Evolutionary conservation across 2,888 invertebrate genomes (phyloP), one percentile per base, ranked within the genome.

Genomic region (Tetanocera ferruginea): DNA sequence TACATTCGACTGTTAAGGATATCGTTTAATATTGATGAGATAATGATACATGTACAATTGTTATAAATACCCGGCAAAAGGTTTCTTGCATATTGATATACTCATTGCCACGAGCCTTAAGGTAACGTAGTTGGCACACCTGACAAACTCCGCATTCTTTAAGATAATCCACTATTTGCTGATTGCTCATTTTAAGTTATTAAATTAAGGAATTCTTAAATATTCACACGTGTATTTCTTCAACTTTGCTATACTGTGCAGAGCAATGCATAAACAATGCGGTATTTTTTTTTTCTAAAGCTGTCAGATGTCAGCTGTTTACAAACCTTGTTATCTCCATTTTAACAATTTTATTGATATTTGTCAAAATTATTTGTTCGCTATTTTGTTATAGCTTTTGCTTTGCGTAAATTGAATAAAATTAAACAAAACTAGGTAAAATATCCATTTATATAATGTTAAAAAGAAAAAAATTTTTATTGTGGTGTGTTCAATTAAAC

Each of bases 101-200:
- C 71, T 91, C 91, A 57, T 90, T 90, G 0, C 92, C 91, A 77
- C 90, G 91, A 4, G 92, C 90, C 67, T 93, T 93, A 37, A 93
- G 85, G 86, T 93, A 94, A n/a, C 95, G 91, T 76, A 95, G 88
- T 81, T 93, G 92, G 84, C 95, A 95, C 14, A 92, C 90, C 73
- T 92, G 90, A 83, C 95, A 95, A 83, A 94, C 94, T 0, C 93
- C 93, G 62, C 91, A 86, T 6, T 90, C 89, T 78, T 90, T 91
- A 74, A 93, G 90, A 81, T 90, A 89, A 72, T 91, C 88, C 76
- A 91, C 90, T 77, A 93, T 87, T 60, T 89, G 88, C 80, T 90
- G 91, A 76, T 91, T 89, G 81, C 89, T 89, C 92, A 92, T 92
- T 78, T 80, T 73, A 69, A 57, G 8, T 62, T 49, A 52, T n/a